Evolutionary conservation across 2,113 vertebrate species (phyloP).

Genomic region (Pomatorhinus ruficollis): DNA sequence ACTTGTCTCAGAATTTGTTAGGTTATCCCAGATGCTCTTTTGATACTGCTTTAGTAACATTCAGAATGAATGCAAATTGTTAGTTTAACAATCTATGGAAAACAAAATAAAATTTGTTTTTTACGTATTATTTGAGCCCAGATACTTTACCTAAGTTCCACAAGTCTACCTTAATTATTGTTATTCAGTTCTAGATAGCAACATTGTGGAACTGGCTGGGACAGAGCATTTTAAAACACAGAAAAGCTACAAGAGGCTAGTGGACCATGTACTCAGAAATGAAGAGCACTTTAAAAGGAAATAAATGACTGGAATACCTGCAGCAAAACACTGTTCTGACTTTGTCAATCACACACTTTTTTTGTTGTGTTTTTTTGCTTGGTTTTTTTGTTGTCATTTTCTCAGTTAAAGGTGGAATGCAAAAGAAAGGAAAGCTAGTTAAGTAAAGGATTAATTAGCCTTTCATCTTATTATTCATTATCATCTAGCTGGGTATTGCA

Average conservation of each 20-base stretch:
- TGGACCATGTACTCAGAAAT: not conserved
- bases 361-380: not conserved
- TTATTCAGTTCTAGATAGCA: not conserved
- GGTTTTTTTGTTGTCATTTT: rapidly evolving
- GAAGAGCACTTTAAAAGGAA: not conserved
- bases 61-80: not conserved
- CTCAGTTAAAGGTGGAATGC: not conserved
- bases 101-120: not conserved
- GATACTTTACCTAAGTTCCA: not conserved
- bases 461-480: not conserved
- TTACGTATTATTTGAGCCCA: not conserved
- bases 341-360: not conserved
- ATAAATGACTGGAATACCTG: not conserved
- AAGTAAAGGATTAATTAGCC: not conserved
- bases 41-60: not conserved
- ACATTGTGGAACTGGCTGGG: not conserved
- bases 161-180: not conserved
- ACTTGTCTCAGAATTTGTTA: not conserved
- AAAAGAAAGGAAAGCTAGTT: not conserved
- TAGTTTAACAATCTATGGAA: not conserved
- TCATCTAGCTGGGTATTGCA: not conserved
- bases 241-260: not conserved
- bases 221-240: not conserved
- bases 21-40: not conserved
- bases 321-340: not conserved